These are phyloP conservation scores for Listronotus bonariensis DNA, from an alignment of 1,140 invertebrate species.

Conservation along the genomic window DNA sequence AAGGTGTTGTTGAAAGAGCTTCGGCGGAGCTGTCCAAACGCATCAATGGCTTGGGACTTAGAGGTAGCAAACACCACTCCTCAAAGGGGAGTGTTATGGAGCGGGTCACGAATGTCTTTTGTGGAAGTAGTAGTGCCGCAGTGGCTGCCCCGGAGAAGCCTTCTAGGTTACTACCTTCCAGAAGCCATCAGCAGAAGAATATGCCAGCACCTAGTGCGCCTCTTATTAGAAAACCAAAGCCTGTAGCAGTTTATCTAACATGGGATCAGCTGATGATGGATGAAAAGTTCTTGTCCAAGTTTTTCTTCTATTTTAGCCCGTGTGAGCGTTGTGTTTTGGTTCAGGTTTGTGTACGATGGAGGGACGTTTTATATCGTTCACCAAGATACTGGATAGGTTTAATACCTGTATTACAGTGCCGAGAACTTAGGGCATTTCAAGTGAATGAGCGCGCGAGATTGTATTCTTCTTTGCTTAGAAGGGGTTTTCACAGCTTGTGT, in stretches of 20 bases:
- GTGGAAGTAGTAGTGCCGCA: slow-evolving; percentile 63
- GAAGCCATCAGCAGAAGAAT: slow-evolving; percentile 37
- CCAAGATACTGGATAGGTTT: slow-evolving; percentile 84
- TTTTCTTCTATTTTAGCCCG: slow-evolving; percentile 85
- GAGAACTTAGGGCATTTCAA: slow-evolving; percentile 72
- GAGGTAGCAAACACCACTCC: slow-evolving; percentile 65
- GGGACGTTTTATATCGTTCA: slow-evolving; percentile 82
- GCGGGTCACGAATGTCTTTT: slow-evolving; percentile 81
- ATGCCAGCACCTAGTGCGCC: slow-evolving; percentile 17
- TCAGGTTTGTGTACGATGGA: slow-evolving; percentile 76
- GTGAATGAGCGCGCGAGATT: slow-evolving; percentile 67
- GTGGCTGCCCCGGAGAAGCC: slow-evolving; percentile 59
- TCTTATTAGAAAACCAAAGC: slow-evolving; percentile 30
- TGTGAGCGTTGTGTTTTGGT: slow-evolving; percentile 78
- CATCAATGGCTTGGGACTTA: slow-evolving; percentile 81
- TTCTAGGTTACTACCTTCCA: slow-evolving; percentile 55
- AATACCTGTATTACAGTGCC: slow-evolving; percentile 80
- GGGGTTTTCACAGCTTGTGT: slow-evolving; percentile 84
- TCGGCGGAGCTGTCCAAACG: slow-evolving; percentile 85
- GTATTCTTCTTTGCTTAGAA: slow-evolving; percentile 79
- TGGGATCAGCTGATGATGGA: slow-evolving; percentile 81
- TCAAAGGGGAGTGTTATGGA: slow-evolving; percentile 76
- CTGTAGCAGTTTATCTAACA: slow-evolving; percentile 59
- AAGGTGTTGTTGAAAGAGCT: slow-evolving; percentile 84
- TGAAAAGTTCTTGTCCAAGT: slow-evolving; percentile 79